Evolutionary conservation across 2,888 invertebrate species (phyloP), one percentile per base, ranked within the genome.

Genomic region (Leptopterna dolabrata): DNA sequence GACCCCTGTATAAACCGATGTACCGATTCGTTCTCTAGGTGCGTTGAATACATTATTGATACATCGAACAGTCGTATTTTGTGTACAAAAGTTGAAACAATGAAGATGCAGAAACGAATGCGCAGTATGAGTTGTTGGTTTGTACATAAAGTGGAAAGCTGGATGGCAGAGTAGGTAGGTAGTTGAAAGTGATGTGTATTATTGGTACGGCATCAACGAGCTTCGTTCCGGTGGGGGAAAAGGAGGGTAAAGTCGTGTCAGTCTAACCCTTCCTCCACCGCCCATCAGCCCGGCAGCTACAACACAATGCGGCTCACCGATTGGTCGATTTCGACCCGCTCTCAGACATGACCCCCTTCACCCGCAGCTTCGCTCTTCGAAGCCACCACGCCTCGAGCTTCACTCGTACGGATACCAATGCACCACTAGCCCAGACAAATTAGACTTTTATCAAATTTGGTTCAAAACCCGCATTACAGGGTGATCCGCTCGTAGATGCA

Each of bases 271-370:
- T 63, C 63, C 63, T 24, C 63, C 24, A 24, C 63, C 27, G 63
- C 63, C 63, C 63, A 63, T 19, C 63, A 63, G 19, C 24, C 13
- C 19, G 24, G 63, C 63, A 63, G 24, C 63, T 63, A 63, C 63
- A 63, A 63, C 63, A 63, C 63, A 63, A 63, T 63, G 63, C 63
- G 63, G 63, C 63, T 63, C 24, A 11, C 63, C 63, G 9, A 63
- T 63, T 63, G 63, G 63, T 63, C 63, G 63, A 63, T 63, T 63
- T 63, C 63, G 63, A 24, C 63, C 63, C 63, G 24, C 63, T 63
- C 63, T 24, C 24, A 63, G 24, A 63, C 27, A 63, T 24, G 6
- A 19, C 63, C 63, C 63, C 63, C 9, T 4, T n/a, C 24, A 51
- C 51, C 63, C n/a, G n/a, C n/a, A 16, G 51, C 14, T 51, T 63